Percentiles rank a stretch among this genome's conserved stretches.
phyloP scores from a whole-genome alignment of 2,113 vertebrate genomes.

The Notothenia coriiceps region DNA sequence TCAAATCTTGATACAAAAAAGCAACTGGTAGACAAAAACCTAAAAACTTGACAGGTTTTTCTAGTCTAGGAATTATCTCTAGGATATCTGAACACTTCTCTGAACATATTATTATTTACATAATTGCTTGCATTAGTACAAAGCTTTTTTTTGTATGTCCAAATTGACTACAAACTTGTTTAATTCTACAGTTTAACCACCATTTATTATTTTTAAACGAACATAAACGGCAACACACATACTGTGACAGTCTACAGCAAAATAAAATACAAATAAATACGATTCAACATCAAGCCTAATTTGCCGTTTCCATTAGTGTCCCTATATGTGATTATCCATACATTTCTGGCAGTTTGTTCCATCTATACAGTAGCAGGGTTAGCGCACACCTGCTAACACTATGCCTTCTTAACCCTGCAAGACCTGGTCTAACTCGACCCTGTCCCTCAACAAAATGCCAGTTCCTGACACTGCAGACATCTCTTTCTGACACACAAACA shows the following conservation, averaged over 20 bases:
- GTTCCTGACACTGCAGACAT: slow-evolving; percentile 22
- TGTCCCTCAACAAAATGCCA: slow-evolving; percentile 40
- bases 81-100: not conserved
- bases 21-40: not conserved
- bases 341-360: slow-evolving; percentile 1
- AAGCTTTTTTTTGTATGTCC: not conserved
- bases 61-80: not conserved
- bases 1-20: slow-evolving; percentile 43
- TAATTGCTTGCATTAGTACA: not conserved
- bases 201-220: not conserved
- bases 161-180: not conserved
- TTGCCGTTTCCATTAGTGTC: no score
- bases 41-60: slow-evolving; percentile 8
- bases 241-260: not conserved
- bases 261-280: not conserved
- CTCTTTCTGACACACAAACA: slow-evolving; percentile 12
- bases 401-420: no score
- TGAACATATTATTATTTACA: not conserved
- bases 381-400: slow-evolving; percentile 32
- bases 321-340: not conserved
- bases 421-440: no score
- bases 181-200: not conserved
- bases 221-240: not conserved
- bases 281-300: no score
- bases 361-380: slow-evolving; percentile 17